A percentile compares a stretch with the other conserved stretches of the same genome.
These are phyloP conservation scores for Gonioctena quinquepunctata DNA, from an alignment of 1,140 invertebrate genomes.

Conservation along the genomic window DNA sequence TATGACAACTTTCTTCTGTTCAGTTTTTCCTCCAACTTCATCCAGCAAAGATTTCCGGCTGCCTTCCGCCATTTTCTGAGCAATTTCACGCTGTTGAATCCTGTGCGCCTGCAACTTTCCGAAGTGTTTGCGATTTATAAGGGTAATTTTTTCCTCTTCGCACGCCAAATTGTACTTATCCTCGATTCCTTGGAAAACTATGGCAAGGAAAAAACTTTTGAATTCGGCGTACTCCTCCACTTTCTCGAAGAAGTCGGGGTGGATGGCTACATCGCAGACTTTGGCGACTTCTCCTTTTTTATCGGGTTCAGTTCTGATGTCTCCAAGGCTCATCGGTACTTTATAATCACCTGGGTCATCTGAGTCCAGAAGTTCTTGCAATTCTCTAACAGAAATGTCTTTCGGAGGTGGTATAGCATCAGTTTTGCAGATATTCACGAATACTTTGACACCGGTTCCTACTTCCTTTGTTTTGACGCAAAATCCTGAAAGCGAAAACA, in stretches of 20 bases:
- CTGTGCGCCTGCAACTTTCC: conserved; percentile 74
- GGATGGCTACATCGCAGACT: conserved; percentile 79
- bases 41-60: conserved; percentile 36
- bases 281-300: conserved; percentile 72
- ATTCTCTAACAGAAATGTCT: conserved; percentile 77
- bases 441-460: conserved; percentile 71
- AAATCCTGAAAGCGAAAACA: conserved; percentile 69
- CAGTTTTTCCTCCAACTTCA: conserved; percentile 56
- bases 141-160: conserved; percentile 62
- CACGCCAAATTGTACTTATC: conserved; percentile 73
- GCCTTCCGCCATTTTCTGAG: conserved; percentile 55
- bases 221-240: conserved; percentile 70
- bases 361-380: conserved; percentile 71
- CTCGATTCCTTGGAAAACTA: conserved; percentile 74
- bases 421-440: conserved; percentile 79
- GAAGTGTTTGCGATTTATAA: conserved; percentile 67
- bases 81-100: conserved; percentile 68
- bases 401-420: conserved; percentile 77
- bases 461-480: conserved; percentile 80
- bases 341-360: conserved; percentile 73
- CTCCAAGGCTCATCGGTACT: conserved; percentile 88
- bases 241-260: conserved; percentile 72
- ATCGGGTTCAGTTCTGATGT: conserved; percentile 75
- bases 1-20: conserved; percentile 42
- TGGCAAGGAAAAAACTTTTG: conserved; percentile 73